Base-by-base conservation (phyloP, 2,113 vertebrate species). In the Tinamus guttatus region DNA sequence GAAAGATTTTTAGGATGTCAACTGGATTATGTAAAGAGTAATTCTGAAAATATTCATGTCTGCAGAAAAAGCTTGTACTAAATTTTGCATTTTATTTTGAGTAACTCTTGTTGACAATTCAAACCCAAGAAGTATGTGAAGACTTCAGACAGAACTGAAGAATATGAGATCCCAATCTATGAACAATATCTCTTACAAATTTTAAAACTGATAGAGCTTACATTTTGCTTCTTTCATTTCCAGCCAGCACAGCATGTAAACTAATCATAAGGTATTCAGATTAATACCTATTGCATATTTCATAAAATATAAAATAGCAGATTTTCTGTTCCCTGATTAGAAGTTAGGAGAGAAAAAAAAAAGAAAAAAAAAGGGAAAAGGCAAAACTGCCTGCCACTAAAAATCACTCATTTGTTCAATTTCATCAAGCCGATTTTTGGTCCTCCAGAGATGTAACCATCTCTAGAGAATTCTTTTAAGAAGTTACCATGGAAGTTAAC, bases 401-500 rank as follows among this genome's bases (percentile, higher is more conserved):
- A 94, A 93, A 73, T 88, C 88, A 88, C 88, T 96, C 92, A 84
- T 86, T 95, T 96, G 88, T 84, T 96, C 94, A 64, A 40, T 93
- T 93, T 76, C 77, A 65, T 90, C 92, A 95, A 67, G 83, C 69
- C 79, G 69, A 49, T 93, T 65, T 90, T 90, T 69, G 43, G 60
- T 79, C 58, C 93, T 96, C 95, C 58, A 92, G 93, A 79, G 90
- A 90, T 18, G 0, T 24, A 22, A 16, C 89, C 27, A 60, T 95
- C 96, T 88, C 92, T 73, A 84, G 92, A 89, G 94, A 92, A 47
- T 90, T 96, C 85, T 92, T 94, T 73, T 84, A 93, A 92, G 87
- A 95, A 94, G 83, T 96, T 95, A 93, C 93, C 80, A 85, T 75
- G 69, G 77, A 97, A 93, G 79, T 93, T 94, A 93, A 91, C 74